phyloP scores from a whole-genome alignment of 2,113 vertebrate genomes.

The Tiliqua scincoides region DNA sequence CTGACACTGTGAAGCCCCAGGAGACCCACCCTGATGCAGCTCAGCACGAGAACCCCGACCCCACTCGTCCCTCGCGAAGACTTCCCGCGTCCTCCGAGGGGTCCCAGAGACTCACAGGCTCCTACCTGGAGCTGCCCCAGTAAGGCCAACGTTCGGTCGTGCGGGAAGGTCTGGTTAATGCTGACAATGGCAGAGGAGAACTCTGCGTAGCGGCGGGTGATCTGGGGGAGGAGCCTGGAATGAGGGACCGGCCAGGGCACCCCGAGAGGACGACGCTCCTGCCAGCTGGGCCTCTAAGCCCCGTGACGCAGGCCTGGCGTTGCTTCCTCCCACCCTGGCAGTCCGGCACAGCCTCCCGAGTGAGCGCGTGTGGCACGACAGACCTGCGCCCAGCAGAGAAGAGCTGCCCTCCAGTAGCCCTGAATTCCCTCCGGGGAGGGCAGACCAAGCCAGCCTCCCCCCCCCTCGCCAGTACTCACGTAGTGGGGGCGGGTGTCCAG shows the following conservation, averaged over 20 bases:
- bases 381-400: neutral
- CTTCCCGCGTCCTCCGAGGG: neutral
- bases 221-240: slow-evolving; percentile 63
- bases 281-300: too few species aligned
- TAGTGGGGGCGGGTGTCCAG: slow-evolving; percentile 92
- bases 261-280: neutral
- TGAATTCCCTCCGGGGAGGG: neutral
- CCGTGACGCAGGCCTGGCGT: too few species aligned
- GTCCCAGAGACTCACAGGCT: neutral
- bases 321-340: neutral
- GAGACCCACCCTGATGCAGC: too few species aligned
- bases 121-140: slow-evolving; percentile 90
- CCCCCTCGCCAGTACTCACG: slow-evolving; percentile 53
- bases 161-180: slow-evolving; percentile 93
- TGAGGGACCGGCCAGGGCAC: neutral
- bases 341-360: neutral
- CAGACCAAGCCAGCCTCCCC: too few species aligned
- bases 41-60: too few species aligned
- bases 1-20: too few species aligned
- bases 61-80: too few species aligned
- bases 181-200: slow-evolving; percentile 93
- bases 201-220: slow-evolving; percentile 90
- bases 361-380: neutral
- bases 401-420: too few species aligned
- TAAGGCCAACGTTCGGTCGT: slow-evolving; percentile 83